Percentiles rank a stretch among this genome's conserved stretches.
These are phyloP conservation scores for Aeoliscus strigatus DNA, from an alignment of 2,797 vertebrate genomes.

Conservation along the genomic window DNA sequence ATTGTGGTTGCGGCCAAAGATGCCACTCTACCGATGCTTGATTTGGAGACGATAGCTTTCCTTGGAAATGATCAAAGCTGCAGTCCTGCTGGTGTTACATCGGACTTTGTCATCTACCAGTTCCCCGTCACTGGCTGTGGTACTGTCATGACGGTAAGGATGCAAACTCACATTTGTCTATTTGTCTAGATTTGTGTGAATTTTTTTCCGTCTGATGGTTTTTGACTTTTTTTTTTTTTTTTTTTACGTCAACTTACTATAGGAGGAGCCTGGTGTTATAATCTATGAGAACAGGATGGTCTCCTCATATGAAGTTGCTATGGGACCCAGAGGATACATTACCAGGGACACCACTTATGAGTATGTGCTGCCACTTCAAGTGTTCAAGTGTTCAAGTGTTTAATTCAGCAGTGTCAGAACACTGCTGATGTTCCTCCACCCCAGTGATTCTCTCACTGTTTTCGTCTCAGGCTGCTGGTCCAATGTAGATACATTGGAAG, in stretches of 20 bases:
- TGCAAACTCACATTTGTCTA: background rate
- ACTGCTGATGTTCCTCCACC: too few relatives aligned
- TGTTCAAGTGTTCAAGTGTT: too few relatives aligned
- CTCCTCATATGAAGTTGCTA: conserved; percentile 46
- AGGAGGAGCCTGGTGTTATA: conserved; percentile 55
- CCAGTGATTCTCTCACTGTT: too few relatives aligned
- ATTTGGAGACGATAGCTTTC: conserved; percentile 48
- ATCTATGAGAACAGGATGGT: conserved; percentile 68
- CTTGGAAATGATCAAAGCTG: conserved; percentile 33
- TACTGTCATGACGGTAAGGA: conserved; percentile 46
- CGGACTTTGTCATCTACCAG: conserved; percentile 67
- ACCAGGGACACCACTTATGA: conserved; percentile 68
- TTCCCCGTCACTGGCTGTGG: conserved; percentile 65
- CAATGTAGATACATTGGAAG: conserved; percentile 61
- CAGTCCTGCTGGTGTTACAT: conserved; percentile 33
- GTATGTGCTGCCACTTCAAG: conserved; percentile 41
- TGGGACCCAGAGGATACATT: conserved; percentile 54
- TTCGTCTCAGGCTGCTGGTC: conserved; percentile 44
- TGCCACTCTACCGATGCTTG: conserved; percentile 56
- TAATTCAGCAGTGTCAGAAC: too few relatives aligned
- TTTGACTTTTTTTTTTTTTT: too few relatives aligned
- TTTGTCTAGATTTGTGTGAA: background rate
- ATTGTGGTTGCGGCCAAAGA: conserved; percentile 66
- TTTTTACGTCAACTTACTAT: conserved; percentile 9
- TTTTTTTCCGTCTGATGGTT: background rate